Evolutionary conservation across 2,797 vertebrate species (phyloP), one percentile per base, ranked within the genome.

Genomic region (Otolemur crassicaudatus): DNA sequence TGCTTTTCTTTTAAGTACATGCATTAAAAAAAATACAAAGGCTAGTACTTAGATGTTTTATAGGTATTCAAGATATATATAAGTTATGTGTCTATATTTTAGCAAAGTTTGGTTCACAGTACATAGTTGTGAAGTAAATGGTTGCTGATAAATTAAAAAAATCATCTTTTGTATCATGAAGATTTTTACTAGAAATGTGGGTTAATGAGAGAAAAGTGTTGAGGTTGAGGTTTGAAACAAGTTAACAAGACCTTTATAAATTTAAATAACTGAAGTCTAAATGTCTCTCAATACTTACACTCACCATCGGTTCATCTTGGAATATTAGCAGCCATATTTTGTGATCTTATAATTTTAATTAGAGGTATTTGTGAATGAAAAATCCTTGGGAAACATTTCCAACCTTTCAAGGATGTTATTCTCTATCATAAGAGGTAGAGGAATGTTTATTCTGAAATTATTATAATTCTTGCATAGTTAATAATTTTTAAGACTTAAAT

Each of bases 371-470:
- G 49, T 72, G 98, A 97, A 98, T 96, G 80, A 93, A 65, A 94
- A 96, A 53, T 89, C 53, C 65, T 98, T 97, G 75, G 97, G 46
- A 96, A 92, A 85, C 96, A 97, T 85, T 98, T 93, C 98, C 97
- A 98, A 98, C 97, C 98, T 98, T 99, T 99, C 98, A 96, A 98
- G 98, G 97, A 97, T 98, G 98, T 97, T 96, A 95, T 56, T 93
- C 49, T 72, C 16, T 58, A 67, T 82, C 37, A 94, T 90, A 79
- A 90, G 72, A 92, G 16, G 63, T 70, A 31, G 89, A 75, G 12
- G 72, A 87, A 40, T 88, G 67, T 89, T n/a, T 79, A 0, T 84
- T 34, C 58, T 94, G 43, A 60, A 69, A 19, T 46, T 67, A 79
- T 58, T 65, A 19, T 69, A 56, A 40, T 90, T 88, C 58, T 89